Evolutionary conservation across 2,113 vertebrate species (phyloP).

Genomic region (Oryzias curvinotus): DNA sequence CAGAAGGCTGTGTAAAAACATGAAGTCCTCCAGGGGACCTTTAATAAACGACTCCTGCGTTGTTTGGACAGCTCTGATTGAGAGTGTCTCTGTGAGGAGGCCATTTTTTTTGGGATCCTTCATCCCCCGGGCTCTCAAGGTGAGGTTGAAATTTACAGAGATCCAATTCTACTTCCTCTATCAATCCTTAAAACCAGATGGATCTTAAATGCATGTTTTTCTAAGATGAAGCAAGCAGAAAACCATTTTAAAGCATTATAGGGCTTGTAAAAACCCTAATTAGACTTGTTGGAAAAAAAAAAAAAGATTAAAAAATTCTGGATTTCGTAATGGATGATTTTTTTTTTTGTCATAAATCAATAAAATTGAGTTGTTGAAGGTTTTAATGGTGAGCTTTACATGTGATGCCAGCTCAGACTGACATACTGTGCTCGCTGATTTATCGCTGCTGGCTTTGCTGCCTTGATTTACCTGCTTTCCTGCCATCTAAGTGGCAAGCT

Average conservation of each 20-base stretch:
- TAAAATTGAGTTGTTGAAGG: not conserved
- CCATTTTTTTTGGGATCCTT: not conserved
- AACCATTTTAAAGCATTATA: not conserved
- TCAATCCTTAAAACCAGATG: not conserved
- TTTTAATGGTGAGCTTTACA: slow-evolving; percentile 20
- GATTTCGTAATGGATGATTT: not conserved
- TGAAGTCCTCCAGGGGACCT: not conserved
- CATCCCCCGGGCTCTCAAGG: not conserved
- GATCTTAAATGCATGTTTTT: not conserved
- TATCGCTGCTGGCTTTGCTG: slow-evolving; percentile 27
- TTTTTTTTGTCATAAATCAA: not conserved
- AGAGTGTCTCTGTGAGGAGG: not conserved
- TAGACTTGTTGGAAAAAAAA: too few species aligned
- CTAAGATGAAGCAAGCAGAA: not conserved
- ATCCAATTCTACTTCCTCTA: not conserved
- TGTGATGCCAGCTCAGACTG: slow-evolving; percentile 21
- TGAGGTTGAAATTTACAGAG: not conserved
- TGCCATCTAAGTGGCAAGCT: slow-evolving; percentile 32
- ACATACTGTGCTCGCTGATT: slow-evolving; percentile 26
- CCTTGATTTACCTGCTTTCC: slow-evolving; percentile 25
- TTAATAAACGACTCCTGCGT: not conserved
- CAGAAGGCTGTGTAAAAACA: not conserved
- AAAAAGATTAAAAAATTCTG: not conserved
- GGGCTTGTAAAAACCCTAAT: not conserved
- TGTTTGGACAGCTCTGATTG: slow-evolving; percentile 1